Base-by-base conservation (phyloP, 2,113 vertebrate species). In the Leptobrachium ailaonicum region DNA sequence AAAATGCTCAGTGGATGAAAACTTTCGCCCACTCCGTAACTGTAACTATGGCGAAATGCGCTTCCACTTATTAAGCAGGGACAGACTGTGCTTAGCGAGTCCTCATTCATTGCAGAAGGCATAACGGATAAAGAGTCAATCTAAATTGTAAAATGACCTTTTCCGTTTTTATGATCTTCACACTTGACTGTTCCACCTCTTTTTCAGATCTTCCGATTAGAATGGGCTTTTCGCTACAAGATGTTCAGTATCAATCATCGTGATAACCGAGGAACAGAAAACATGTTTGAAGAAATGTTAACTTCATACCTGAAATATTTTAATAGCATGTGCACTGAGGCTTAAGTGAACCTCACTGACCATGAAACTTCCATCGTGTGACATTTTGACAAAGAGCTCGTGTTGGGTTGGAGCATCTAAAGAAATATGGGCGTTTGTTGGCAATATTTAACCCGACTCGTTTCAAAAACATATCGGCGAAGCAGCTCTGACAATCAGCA, bases 271-370 rank as follows among this genome's bases (percentile, higher is more conserved):
- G 20, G 79, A 68, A 64, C 79, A 69, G 79, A 73, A 81, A 74
- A 81, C 72, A 81, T 81, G 79, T 81, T 81, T 81, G 63, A 20
- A 66, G 47, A 81, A 81, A 81, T 81, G 79, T 81, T 81, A 81
- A 81, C 79, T 73, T 81, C 79, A 81, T 81, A 81, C 71, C 79
- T 75, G 71, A 81, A 81, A 81, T 81, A 81, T 81, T 81, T 81
- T 75, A 81, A 75, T 81, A 75, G 53, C 69, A 81, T 81, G 72
- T 75, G 53, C 79, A 81, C 53, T 81, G 71, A 69, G 66, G 79
- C 79, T 63, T 81, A 81, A 74, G 66, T 81, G 58, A 81, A 69
- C 67, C 66, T 66, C 72, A 50, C 71, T 75, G 79, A 81, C 79
- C 79, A 81, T 81, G 73, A 75, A 81, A 69, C 64, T 56, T 44